A percentile compares a stretch with the other conserved stretches of the same genome.
Evolutionary conservation across 2,888 invertebrate genomes (phyloP).

Genomic region (Rutpela maculata): DNA sequence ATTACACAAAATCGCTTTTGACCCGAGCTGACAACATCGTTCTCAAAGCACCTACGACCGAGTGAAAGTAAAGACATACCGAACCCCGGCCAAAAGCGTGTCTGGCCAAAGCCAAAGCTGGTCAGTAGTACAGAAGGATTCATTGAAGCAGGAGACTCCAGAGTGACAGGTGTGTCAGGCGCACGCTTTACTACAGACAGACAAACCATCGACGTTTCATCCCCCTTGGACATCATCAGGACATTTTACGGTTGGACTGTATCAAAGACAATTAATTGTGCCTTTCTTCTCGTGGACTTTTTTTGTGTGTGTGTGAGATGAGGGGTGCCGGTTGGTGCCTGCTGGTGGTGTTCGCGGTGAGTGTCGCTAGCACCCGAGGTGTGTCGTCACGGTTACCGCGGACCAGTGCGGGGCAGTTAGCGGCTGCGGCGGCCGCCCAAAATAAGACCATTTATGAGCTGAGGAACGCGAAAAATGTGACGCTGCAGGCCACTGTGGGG

Average conservation of each 20-base stretch:
- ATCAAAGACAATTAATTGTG: too few species aligned
- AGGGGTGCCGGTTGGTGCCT: constrained; percentile 69
- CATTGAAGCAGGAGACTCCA: constrained; percentile 65
- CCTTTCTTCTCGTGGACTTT: constrained; percentile 16
- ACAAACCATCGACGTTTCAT: constrained; percentile 45
- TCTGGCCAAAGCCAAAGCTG: constrained; percentile 63
- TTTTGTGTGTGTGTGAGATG: constrained; percentile 56
- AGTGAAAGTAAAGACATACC: constrained; percentile 62
- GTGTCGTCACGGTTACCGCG: constrained; percentile 77
- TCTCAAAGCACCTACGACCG: constrained; percentile 54
- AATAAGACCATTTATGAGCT: constrained; percentile 70
- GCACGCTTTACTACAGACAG: constrained; percentile 15
- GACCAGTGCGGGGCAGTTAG: constrained; percentile 78
- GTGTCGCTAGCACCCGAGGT: constrained; percentile 58
- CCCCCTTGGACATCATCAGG: constrained; percentile 7
- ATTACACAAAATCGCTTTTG: neutral
- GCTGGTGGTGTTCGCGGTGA: constrained; percentile 64
- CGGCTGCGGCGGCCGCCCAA: constrained; percentile 71
- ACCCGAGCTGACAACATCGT: constrained; percentile 46
- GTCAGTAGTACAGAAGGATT: constrained; percentile 72
- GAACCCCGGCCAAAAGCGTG: constrained; percentile 62
- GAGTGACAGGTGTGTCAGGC: constrained; percentile 62
- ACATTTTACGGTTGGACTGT: neutral
- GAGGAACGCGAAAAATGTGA: constrained; percentile 59
- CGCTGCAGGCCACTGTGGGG: constrained; percentile 62